These are phyloP conservation scores for Lipotes vexillifer DNA, from an alignment of 2,113 vertebrate species.

Conservation along the genomic window DNA sequence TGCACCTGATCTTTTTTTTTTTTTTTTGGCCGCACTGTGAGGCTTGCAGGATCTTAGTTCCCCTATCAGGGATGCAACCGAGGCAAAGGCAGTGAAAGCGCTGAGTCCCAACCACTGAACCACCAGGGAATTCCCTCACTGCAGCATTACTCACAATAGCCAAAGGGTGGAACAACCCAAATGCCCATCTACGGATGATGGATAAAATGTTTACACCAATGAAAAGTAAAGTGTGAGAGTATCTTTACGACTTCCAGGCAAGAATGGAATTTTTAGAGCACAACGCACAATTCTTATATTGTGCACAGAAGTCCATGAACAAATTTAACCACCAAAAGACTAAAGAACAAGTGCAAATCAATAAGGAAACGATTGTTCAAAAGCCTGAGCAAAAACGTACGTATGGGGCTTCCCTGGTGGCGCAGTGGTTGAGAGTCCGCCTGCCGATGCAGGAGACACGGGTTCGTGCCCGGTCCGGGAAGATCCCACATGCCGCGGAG, in stretches of 20 bases:
- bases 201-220: neutral
- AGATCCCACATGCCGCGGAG: too few relatives aligned
- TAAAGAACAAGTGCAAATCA: neutral
- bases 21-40: too few relatives aligned
- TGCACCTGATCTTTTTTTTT: too few relatives aligned
- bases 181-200: neutral
- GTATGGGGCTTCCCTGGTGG: too few relatives aligned
- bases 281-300: neutral
- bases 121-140: neutral
- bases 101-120: neutral
- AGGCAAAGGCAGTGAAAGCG: neutral
- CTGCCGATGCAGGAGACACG: too few relatives aligned
- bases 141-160: neutral
- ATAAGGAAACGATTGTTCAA: neutral
- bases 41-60: too few relatives aligned
- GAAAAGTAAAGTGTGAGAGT: neutral
- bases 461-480: too few relatives aligned
- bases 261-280: neutral
- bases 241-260: neutral
- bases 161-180: neutral
- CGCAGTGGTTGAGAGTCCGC: too few relatives aligned
- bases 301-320: neutral
- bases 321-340: neutral
- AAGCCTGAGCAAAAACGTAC: neutral
- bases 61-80: too few relatives aligned